These are phyloP conservation scores for Molossus alvarezi DNA, from an alignment of 2,797 vertebrate species.

Conservation along the genomic window DNA sequence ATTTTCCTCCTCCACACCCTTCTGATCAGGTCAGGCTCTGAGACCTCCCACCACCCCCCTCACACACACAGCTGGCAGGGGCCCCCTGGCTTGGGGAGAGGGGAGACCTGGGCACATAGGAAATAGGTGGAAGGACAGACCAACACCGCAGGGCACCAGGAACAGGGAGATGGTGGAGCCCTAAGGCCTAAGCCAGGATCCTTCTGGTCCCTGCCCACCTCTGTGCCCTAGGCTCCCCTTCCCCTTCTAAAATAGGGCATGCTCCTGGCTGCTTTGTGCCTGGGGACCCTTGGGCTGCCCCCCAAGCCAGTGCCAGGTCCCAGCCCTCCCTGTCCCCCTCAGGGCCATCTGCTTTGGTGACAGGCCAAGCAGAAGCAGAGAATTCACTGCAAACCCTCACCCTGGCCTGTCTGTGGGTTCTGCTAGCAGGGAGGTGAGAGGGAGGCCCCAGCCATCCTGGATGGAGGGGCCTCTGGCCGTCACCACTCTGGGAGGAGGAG, in stretches of 20 bases:
- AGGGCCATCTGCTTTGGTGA: slow-evolving; percentile 75
- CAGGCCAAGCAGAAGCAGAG: slow-evolving; percentile 85
- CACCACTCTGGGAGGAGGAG: neutral
- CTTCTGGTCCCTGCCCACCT: neutral
- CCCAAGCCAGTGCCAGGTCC: neutral
- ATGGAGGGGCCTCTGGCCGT: neutral
- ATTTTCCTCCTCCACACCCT: slow-evolving; percentile 73
- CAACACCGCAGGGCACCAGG: neutral
- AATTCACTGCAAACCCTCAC: slow-evolving; percentile 83
- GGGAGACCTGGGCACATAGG: slow-evolving; percentile 47
- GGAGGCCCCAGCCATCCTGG: slow-evolving; percentile 26
- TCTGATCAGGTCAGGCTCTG: slow-evolving; percentile 65
- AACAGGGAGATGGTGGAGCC: neutral
- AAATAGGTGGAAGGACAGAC: neutral
- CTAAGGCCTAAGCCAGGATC: neutral
- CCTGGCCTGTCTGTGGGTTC: slow-evolving; percentile 60
- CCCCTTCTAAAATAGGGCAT: neutral
- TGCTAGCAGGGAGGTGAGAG: slow-evolving; percentile 34
- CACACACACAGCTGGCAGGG: slow-evolving; percentile 33
- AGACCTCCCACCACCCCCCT: slow-evolving; percentile 10
- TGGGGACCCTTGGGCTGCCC: neutral
- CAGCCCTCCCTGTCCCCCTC: slow-evolving; percentile 49
- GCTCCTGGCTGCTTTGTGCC: slow-evolving; percentile 18
- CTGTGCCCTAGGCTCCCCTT: neutral
- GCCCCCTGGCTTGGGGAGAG: neutral